Evolutionary conservation across 2,797 vertebrate genomes (phyloP).

Genomic region (Masticophis lateralis): DNA sequence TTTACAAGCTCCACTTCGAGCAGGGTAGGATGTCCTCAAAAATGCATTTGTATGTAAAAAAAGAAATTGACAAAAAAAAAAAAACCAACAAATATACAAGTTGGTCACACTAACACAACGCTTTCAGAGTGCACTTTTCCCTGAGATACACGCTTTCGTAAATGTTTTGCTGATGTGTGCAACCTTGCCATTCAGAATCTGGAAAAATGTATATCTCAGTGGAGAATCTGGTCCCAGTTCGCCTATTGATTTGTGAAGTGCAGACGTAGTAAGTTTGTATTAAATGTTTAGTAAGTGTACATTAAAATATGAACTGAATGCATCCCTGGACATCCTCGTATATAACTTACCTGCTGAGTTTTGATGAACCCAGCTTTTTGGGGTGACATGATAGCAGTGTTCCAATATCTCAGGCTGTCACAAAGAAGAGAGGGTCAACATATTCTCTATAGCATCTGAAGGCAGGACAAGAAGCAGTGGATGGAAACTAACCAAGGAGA

Average conservation of each 20-base stretch:
- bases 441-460: not conserved
- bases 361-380: not conserved
- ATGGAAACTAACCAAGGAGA: not conserved
- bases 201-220: not conserved
- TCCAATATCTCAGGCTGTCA: not conserved
- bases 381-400: not conserved
- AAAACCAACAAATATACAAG: not conserved
- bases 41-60: not conserved
- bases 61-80: not conserved
- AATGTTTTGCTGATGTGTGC: not conserved
- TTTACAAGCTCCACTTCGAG: not conserved
- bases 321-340: not conserved
- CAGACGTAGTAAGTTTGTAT: not conserved
- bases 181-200: not conserved
- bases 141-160: not conserved
- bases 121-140: not conserved
- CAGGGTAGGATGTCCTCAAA: not conserved
- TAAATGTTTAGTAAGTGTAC: not conserved
- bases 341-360: not conserved
- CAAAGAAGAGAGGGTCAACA: not conserved
- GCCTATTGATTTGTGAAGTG: not conserved
- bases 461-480: not conserved
- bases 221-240: not conserved
- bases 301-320: not conserved
- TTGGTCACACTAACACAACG: not conserved